These are phyloP conservation scores for Barypeithes pellucidus DNA, from an alignment of 2,888 invertebrate species.

Conservation along the genomic window DNA sequence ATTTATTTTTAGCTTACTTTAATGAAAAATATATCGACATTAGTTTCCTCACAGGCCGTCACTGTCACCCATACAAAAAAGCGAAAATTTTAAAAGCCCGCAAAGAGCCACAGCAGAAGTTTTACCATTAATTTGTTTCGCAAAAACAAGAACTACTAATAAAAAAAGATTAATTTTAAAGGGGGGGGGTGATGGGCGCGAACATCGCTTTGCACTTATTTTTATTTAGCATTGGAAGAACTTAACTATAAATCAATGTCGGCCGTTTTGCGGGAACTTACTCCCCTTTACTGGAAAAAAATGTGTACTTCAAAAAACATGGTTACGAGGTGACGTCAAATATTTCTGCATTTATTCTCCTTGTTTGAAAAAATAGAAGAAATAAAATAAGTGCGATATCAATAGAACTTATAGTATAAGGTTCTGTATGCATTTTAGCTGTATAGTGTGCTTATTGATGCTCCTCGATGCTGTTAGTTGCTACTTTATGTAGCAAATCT, in stretches of 20 bases:
- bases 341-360: neutral
- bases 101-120: conserved; percentile 32
- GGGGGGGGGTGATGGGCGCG: conserved; percentile 62
- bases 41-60: neutral
- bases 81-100: conserved; percentile 15
- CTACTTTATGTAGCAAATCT: too few species aligned
- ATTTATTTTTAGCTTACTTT: too few species aligned
- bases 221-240: conserved; percentile 69
- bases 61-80: neutral
- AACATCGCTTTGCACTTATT: conserved; percentile 69
- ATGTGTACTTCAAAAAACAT: conserved; percentile 15
- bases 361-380: too few species aligned
- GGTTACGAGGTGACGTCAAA: conserved; percentile 5
- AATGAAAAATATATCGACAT: too few species aligned
- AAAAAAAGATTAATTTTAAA: conserved; percentile 63
- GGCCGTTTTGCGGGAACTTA: conserved; percentile 40
- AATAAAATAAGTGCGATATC: too few species aligned
- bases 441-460: too few species aligned
- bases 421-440: too few species aligned
- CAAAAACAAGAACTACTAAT: conserved; percentile 55
- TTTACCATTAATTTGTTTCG: conserved; percentile 48
- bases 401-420: too few species aligned
- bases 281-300: conserved; percentile 30
- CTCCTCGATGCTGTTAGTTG: too few species aligned
- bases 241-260: conserved; percentile 67